Conservation (phyloP, 2,888 invertebrate genomes). For the Eretmocerus hayati region DNA sequence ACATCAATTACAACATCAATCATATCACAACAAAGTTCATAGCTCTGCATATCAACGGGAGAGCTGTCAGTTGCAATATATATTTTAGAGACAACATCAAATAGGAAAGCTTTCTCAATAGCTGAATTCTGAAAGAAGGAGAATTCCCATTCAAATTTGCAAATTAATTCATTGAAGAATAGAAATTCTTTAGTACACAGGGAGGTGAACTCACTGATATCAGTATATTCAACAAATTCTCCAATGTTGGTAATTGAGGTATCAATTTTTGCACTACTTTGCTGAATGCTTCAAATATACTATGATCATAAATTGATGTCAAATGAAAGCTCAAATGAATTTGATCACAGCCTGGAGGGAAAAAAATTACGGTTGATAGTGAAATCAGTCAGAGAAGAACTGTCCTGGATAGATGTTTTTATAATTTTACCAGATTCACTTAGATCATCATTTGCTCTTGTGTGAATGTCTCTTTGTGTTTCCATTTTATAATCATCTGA, state of each 20-base stretch:
- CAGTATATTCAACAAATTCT: slow-evolving; percentile 94
- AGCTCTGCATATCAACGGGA: slow-evolving; percentile 99
- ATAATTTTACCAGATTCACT: slow-evolving; percentile 64
- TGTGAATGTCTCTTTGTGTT: slow-evolving; percentile 96
- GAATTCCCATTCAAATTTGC: background rate
- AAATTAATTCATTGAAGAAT: too few species aligned
- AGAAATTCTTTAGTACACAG: slow-evolving; percentile 2
- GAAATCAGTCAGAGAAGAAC: too few species aligned
- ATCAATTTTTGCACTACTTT: slow-evolving; percentile 99
- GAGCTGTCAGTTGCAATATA: slow-evolving; percentile 99
- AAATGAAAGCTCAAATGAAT: slow-evolving; percentile 91
- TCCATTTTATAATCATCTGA: slow-evolving; percentile 99
- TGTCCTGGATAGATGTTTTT: too few species aligned
- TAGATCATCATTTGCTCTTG: slow-evolving; percentile 90
- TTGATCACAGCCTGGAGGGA: slow-evolving; percentile 60
- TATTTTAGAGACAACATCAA: slow-evolving; percentile 98
- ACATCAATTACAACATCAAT: slow-evolving; percentile 99
- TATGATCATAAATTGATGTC: slow-evolving; percentile 99
- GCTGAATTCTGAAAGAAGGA: slow-evolving; percentile 77
- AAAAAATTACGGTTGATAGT: background rate
- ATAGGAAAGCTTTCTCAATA: slow-evolving; percentile 98
- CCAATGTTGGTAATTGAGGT: slow-evolving; percentile 92
- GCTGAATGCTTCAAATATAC: slow-evolving; percentile 99
- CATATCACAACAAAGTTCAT: slow-evolving; percentile 99
- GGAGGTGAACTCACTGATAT: slow-evolving; percentile 73